phyloP scores from a whole-genome alignment of 92 coral and sea anemone genomes.

The Epizoanthus illoricatus region DNA sequence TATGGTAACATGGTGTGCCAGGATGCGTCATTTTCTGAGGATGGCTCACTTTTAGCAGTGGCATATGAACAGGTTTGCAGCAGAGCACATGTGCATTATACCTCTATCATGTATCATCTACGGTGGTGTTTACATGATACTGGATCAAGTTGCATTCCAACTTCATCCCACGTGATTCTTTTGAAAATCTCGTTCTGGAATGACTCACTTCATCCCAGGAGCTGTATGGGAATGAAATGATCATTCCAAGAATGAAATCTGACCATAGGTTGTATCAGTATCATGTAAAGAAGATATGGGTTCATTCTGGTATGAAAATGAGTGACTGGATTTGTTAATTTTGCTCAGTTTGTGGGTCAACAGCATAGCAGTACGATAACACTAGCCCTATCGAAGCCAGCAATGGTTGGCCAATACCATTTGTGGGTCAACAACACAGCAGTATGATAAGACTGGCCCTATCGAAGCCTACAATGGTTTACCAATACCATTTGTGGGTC shows the following conservation, averaged over 20 bases:
- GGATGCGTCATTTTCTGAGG: slow-evolving; percentile 88
- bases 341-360: slow-evolving; percentile 35
- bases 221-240: no score
- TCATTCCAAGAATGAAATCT: no score
- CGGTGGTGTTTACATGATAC: not conserved
- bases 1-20: slow-evolving; percentile 74
- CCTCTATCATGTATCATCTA: not conserved
- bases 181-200: no score
- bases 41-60: slow-evolving; percentile 87
- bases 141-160: not conserved
- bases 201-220: no score
- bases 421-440: slow-evolving; percentile 48
- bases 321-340: no score
- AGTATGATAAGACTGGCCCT: slow-evolving; percentile 38
- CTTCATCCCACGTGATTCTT: not conserved
- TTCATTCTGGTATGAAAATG: no score
- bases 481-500: no score
- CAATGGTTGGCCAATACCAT: slow-evolving; percentile 33
- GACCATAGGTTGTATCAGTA: no score
- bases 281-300: no score
- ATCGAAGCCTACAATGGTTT: slow-evolving; percentile 56
- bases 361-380: no score
- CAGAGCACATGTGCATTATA: not conserved
- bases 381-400: slow-evolving; percentile 69
- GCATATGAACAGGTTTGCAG: slow-evolving; percentile 77